Evolutionary conservation across 1,140 invertebrate genomes (phyloP).

Genomic region (Eciton burchellii): DNA sequence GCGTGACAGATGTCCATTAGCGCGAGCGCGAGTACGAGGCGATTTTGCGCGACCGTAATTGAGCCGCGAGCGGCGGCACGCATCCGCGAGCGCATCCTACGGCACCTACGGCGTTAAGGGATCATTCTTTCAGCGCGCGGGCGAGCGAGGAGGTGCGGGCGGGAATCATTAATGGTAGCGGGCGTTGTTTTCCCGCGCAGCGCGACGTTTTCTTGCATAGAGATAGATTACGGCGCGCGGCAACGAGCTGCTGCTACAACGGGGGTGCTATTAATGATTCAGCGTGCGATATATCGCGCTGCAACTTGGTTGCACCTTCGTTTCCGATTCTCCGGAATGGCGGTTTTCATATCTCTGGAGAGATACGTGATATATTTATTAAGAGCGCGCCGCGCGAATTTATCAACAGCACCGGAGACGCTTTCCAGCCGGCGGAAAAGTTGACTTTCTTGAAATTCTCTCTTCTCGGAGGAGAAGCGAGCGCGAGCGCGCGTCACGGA

Average conservation of each 20-base stretch:
- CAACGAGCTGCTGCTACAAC: slow-evolving; percentile 9
- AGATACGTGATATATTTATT: not conserved
- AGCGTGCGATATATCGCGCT: slow-evolving; percentile 32
- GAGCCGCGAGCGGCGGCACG: slow-evolving; percentile 25
- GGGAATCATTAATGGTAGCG: slow-evolving; percentile 43
- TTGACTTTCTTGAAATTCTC: not conserved
- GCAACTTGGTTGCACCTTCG: slow-evolving; percentile 8
- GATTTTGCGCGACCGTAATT: slow-evolving; percentile 53
- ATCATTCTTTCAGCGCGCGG: slow-evolving; percentile 28
- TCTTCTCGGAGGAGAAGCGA: not conserved
- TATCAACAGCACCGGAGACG: not conserved
- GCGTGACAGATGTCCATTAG: slow-evolving; percentile 58
- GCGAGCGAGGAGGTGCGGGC: too few relatives aligned
- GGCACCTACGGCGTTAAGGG: not conserved
- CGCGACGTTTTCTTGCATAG: slow-evolving; percentile 14
- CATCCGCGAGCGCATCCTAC: not conserved
- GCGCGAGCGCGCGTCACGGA: not conserved
- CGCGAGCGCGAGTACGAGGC: slow-evolving; percentile 37
- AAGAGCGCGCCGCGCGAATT: not conserved
- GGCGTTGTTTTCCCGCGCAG: slow-evolving; percentile 25
- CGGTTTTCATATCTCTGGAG: slow-evolving; percentile 10
- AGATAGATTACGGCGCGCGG: slow-evolving; percentile 11
- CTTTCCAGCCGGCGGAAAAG: too few relatives aligned
- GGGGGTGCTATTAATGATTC: slow-evolving; percentile 47
- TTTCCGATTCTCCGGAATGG: slow-evolving; percentile 36